Percentiles rank a stretch among this genome's conserved stretches.
Conservation (phyloP, 2,797 vertebrate genomes). For the Antrozous pallidus region DNA sequence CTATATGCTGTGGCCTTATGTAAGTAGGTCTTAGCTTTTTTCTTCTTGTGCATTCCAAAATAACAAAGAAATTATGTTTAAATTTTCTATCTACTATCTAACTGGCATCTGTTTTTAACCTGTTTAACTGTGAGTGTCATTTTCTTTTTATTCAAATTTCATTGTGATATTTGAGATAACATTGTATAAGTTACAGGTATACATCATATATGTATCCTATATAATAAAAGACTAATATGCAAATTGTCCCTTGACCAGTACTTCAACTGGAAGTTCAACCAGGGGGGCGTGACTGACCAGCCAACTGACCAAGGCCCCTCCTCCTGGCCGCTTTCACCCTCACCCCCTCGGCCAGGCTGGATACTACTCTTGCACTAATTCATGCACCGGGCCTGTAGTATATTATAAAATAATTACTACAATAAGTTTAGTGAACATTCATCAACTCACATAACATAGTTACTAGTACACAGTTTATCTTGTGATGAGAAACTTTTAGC, state of each 20-base stretch:
- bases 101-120: neutral
- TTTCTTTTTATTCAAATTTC: neutral
- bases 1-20: neutral
- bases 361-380: too few relatives aligned
- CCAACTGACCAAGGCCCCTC: too few relatives aligned
- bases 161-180: neutral
- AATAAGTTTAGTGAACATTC: neutral
- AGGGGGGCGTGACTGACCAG: fast-evolving
- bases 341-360: too few relatives aligned
- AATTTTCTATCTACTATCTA: neutral
- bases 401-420: neutral
- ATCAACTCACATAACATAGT: neutral
- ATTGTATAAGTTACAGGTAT: neutral
- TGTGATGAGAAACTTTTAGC: neutral
- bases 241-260: too few relatives aligned
- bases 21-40: neutral
- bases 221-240: too few relatives aligned
- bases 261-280: too few relatives aligned
- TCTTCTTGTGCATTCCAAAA: neutral
- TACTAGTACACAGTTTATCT: neutral
- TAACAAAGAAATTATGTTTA: neutral
- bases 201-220: neutral
- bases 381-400: too few relatives aligned
- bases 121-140: neutral
- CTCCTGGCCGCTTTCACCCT: fast-evolving